A percentile compares a stretch with the other conserved stretches of the same genome.
phyloP scores from a whole-genome alignment of 2,113 vertebrate species.

The Pomatostomus ruficeps region DNA sequence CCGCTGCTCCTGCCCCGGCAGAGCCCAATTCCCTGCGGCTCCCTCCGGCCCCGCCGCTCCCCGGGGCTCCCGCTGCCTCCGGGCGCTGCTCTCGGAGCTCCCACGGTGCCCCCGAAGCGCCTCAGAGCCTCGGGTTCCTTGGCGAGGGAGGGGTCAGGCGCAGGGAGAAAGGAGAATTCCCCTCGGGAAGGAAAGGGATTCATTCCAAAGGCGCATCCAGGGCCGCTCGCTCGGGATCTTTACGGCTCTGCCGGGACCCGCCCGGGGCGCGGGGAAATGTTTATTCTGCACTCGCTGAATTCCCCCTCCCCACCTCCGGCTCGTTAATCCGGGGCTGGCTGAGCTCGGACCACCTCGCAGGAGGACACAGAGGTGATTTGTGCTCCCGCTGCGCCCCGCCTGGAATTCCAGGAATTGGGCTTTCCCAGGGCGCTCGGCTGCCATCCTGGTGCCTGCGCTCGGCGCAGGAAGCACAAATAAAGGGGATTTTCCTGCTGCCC shows the following conservation, averaged over 20 bases:
- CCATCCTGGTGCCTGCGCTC: neutral
- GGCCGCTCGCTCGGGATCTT: neutral
- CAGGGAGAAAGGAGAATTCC: neutral
- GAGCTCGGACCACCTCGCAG: neutral
- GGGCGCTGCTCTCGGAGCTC: neutral
- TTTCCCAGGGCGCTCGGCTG: neutral
- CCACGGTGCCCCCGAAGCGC: too few relatives aligned
- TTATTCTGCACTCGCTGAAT: neutral
- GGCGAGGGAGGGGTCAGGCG: neutral
- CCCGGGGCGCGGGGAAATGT: neutral
- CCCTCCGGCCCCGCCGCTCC: neutral
- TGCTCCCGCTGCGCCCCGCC: neutral
- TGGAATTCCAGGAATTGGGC: neutral
- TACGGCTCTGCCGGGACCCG: neutral
- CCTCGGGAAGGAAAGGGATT: slow-evolving; percentile 1
- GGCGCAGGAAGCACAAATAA: neutral
- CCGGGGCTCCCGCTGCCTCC: neutral
- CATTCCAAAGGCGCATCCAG: neutral
- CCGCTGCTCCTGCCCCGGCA: neutral
- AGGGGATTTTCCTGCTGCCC: neutral
- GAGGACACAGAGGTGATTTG: neutral
- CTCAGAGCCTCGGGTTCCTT: neutral
- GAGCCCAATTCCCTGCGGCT: neutral
- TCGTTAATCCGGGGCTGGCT: neutral
- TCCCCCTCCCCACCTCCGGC: neutral